A percentile compares a stretch with the other conserved stretches of the same genome.
phyloP scores from a whole-genome alignment of 2,888 invertebrate genomes.

The Stenchaetothrips biformis region DNA sequence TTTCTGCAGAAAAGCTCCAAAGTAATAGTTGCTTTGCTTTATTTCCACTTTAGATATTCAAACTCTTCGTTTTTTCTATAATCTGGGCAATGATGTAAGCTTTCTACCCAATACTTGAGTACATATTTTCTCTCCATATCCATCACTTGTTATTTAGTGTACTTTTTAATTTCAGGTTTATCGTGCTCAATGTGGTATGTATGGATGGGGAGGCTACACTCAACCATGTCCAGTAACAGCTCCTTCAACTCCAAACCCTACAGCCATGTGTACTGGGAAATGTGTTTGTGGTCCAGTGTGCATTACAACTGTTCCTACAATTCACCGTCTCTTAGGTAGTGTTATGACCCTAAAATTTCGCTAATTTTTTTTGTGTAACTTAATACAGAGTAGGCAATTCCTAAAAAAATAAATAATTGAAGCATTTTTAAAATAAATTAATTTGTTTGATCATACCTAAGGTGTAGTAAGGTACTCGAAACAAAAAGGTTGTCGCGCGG shows the following conservation, averaged over 20 bases:
- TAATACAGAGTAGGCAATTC: too few species aligned
- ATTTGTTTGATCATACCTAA: too few species aligned
- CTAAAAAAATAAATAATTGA: too few species aligned
- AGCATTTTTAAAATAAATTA: too few species aligned
- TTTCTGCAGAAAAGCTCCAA: not conserved
- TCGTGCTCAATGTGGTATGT: not conserved
- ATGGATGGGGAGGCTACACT: not conserved
- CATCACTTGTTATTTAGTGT: too few species aligned
- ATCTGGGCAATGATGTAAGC: constrained; percentile 56
- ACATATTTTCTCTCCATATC: too few species aligned
- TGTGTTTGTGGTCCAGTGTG: not conserved
- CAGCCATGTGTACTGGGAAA: not conserved
- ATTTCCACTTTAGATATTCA: constrained; percentile 49
- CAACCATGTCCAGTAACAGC: not conserved
- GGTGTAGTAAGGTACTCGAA: too few species aligned
- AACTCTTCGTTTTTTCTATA: constrained; percentile 62
- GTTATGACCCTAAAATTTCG: not conserved
- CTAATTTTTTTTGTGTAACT: too few species aligned
- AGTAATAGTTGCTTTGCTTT: constrained; percentile 25
- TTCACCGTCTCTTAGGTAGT: not conserved
- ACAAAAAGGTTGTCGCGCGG: too few species aligned
- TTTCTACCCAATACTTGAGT: not conserved
- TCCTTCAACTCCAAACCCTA: not conserved
- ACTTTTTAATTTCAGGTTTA: not conserved
- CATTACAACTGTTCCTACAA: constrained; percentile 4